Percentiles rank a stretch among this genome's conserved stretches.
Conservation (phyloP, 1,140 invertebrate genomes). For the Drosophila sucinea region DNA sequence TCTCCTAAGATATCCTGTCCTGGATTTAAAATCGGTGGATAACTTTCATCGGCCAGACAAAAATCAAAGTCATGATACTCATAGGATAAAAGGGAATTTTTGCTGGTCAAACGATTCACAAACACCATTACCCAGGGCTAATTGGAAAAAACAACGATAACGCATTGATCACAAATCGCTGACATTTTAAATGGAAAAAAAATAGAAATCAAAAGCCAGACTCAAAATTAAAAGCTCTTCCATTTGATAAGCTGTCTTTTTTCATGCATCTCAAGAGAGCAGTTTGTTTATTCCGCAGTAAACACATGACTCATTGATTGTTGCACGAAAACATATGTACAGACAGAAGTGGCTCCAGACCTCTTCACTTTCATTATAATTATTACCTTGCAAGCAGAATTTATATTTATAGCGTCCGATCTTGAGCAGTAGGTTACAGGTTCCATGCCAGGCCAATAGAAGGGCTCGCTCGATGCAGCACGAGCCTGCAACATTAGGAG, state of each 20-base stretch:
- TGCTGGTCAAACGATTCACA: slow-evolving; percentile 98
- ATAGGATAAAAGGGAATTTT: slow-evolving; percentile 98
- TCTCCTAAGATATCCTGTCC: slow-evolving; percentile 99
- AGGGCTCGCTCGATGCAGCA: background rate
- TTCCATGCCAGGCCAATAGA: slow-evolving; percentile 1
- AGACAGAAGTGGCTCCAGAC: background rate
- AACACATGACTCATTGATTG: background rate
- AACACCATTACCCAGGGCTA: slow-evolving; percentile 94
- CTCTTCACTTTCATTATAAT: background rate
- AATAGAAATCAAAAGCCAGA: too few relatives aligned
- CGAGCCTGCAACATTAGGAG: background rate
- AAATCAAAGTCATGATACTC: slow-evolving; percentile 99
- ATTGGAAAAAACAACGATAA: slow-evolving; percentile 47
- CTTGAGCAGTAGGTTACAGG: background rate
- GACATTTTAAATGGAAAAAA: too few relatives aligned
- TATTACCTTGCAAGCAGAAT: slow-evolving; percentile 1
- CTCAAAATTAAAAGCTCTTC: too few relatives aligned
- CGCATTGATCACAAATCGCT: too few relatives aligned
- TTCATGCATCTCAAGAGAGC: too few relatives aligned
- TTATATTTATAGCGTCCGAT: slow-evolving; percentile 1
- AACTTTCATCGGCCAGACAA: slow-evolving; percentile 89
- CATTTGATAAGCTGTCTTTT: too few relatives aligned
- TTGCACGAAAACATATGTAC: background rate
- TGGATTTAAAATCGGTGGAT: slow-evolving; percentile 97
- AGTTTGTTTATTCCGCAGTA: background rate